Percentiles rank a stretch among this genome's conserved stretches.
These are phyloP conservation scores for Cataglyphis cursor DNA, from an alignment of 2,888 invertebrate genomes.

Conservation along the genomic window DNA sequence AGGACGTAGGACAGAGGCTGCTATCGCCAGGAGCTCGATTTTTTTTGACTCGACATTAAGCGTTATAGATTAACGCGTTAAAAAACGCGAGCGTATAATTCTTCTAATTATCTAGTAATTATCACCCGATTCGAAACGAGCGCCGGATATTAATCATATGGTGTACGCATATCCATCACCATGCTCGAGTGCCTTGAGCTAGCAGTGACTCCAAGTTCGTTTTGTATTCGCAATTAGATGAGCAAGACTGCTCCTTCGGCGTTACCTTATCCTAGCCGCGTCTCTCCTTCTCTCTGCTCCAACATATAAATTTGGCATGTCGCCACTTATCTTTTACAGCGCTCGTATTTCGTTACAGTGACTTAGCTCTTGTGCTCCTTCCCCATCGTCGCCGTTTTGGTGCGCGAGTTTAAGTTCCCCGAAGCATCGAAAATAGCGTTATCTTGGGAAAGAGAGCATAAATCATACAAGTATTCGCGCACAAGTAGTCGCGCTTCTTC, in stretches of 20 bases:
- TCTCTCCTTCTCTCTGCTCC: not conserved
- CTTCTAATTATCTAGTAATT: conserved; percentile 19
- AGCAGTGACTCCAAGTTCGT: not conserved
- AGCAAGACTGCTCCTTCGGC: not conserved
- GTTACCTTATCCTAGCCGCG: conserved; percentile 50
- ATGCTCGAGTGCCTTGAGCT: not conserved
- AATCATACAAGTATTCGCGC: conserved; percentile 15
- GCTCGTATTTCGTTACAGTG: conserved; percentile 25
- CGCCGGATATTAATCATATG: not conserved
- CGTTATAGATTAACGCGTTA: not conserved
- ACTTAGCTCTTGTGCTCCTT: not conserved
- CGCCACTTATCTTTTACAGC: conserved; percentile 61
- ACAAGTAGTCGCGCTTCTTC: conserved; percentile 11
- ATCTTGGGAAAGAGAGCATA: conserved; percentile 32
- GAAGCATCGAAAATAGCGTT: conserved; percentile 47
- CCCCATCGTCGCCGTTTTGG: not conserved
- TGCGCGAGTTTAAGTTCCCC: conserved; percentile 23
- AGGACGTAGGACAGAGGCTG: not conserved
- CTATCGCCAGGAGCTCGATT: not conserved
- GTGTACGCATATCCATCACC: not conserved
- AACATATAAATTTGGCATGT: conserved; percentile 66
- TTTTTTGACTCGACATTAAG: not conserved
- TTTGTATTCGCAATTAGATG: conserved; percentile 8
- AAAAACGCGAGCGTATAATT: not conserved
- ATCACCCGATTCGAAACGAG: not conserved